Percentiles rank a stretch among this genome's conserved stretches.
Conservation (phyloP, 2,888 invertebrate genomes). For the Mycalesis mineus region DNA sequence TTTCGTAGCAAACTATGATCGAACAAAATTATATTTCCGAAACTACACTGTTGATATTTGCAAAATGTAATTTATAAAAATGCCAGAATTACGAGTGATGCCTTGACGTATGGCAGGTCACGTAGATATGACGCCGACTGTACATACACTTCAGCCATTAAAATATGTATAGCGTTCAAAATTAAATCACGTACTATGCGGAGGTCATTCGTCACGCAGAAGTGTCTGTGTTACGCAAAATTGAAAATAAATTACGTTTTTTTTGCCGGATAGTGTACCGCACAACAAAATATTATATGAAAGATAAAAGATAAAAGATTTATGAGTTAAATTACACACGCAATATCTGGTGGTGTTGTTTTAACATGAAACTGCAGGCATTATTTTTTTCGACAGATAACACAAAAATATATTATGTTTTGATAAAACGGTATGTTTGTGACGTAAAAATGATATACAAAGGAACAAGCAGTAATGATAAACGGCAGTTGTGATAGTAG, state of each 20-base stretch:
- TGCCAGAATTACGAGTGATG: not conserved
- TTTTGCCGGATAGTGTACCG: conserved; percentile 4
- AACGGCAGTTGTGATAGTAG: too few relatives aligned
- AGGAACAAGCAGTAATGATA: too few relatives aligned
- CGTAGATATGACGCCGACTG: conserved; percentile 10
- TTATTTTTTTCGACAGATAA: not conserved
- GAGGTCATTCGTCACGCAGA: conserved; percentile 21
- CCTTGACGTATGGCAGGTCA: conserved; percentile 6
- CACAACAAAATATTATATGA: conserved; percentile 6
- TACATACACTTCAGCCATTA: conserved; percentile 11
- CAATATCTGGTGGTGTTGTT: conserved; percentile 18
- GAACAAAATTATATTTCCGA: too few relatives aligned
- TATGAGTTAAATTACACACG: conserved; percentile 38
- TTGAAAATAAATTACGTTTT: conserved; percentile 23
- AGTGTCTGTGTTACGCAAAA: conserved; percentile 20
- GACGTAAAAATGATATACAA: too few relatives aligned
- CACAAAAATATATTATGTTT: not conserved
- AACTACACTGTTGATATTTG: too few relatives aligned
- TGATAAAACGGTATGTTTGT: too few relatives aligned
- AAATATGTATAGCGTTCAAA: conserved; percentile 17
- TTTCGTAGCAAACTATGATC: too few relatives aligned
- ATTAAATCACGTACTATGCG: conserved; percentile 21
- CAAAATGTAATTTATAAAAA: too few relatives aligned
- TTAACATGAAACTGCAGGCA: too few relatives aligned
- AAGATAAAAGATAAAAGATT: conserved; percentile 14